phyloP scores from a whole-genome alignment of 1,140 invertebrate species.

The Trachymyrmex cornetzi region DNA sequence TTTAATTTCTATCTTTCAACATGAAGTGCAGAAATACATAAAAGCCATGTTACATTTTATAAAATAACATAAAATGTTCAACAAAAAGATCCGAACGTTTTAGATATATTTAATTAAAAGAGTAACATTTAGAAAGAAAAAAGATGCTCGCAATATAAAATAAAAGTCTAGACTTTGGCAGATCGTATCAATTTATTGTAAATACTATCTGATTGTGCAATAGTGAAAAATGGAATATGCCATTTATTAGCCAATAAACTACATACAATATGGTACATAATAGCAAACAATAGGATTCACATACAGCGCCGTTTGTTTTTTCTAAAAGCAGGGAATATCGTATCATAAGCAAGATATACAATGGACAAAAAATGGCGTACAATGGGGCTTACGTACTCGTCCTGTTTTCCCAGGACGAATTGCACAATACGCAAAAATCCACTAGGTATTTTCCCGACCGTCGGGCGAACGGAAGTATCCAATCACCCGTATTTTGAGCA shows the following conservation, averaged over 20 bases:
- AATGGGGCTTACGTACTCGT: slow-evolving; percentile 41
- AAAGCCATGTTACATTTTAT: background rate
- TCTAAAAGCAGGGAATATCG: background rate
- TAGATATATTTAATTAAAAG: background rate
- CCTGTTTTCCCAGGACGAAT: slow-evolving; percentile 44
- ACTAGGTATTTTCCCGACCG: slow-evolving; percentile 47
- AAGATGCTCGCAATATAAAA: background rate
- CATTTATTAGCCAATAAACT: slow-evolving; percentile 34
- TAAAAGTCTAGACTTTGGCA: background rate
- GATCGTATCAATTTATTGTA: slow-evolving; percentile 1
- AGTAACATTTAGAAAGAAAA: background rate
- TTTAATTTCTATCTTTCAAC: background rate
- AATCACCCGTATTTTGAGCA: slow-evolving; percentile 54
- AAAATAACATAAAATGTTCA: background rate
- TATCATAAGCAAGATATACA: slow-evolving; percentile 50
- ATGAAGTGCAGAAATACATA: background rate
- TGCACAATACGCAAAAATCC: slow-evolving; percentile 57
- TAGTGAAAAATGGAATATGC: slow-evolving; percentile 5
- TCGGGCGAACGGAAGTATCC: slow-evolving; percentile 49
- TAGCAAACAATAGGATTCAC: slow-evolving; percentile 17
- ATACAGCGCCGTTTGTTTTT: background rate
- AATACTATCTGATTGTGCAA: background rate
- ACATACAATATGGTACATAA: slow-evolving; percentile 3
- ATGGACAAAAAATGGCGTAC: slow-evolving; percentile 41
- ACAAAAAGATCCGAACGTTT: no score